Percentiles rank a stretch among this genome's conserved stretches.
phyloP scores from a whole-genome alignment of 2,797 vertebrate species.

The Notolabrus celidotus region DNA sequence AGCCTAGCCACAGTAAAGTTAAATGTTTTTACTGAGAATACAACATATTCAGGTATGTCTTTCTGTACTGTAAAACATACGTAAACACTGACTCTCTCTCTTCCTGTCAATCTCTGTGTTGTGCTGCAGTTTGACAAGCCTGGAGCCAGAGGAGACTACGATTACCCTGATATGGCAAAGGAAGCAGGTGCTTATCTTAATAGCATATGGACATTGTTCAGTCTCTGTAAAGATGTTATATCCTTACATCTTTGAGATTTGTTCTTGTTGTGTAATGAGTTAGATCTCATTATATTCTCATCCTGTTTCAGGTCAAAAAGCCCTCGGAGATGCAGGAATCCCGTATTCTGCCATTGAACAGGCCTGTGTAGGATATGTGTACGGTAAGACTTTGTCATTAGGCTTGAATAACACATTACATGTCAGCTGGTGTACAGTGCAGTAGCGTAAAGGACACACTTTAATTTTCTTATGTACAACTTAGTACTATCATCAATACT shows the following conservation, averaged over 20 bases:
- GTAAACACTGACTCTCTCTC: neutral
- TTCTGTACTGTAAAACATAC: too few species aligned
- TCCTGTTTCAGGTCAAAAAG: conserved; percentile 86
- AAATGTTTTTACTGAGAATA: too few species aligned
- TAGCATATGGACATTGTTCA: conserved; percentile 31
- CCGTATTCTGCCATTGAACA: conserved; percentile 92
- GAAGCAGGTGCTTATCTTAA: conserved; percentile 90
- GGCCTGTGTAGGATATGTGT: conserved; percentile 95
- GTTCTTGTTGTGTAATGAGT: conserved; percentile 4
- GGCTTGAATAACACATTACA: neutral
- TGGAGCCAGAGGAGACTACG: conserved; percentile 71
- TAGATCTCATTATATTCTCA: neutral
- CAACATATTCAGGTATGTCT: too few species aligned
- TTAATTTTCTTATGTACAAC: neutral
- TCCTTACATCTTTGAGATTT: conserved; percentile 11
- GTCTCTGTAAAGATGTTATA: conserved; percentile 1
- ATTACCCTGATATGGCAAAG: conserved; percentile 96
- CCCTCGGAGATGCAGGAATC: conserved; percentile 91
- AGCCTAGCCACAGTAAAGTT: too few species aligned
- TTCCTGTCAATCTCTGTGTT: conserved; percentile 1
- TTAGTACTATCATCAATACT: too few species aligned
- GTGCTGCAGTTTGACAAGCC: conserved; percentile 91
- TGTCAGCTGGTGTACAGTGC: neutral
- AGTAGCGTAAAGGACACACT: neutral
- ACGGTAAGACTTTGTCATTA: conserved; percentile 82